phyloP scores from a whole-genome alignment of 2,888 invertebrate species.

The Drosophila anomalata region DNA sequence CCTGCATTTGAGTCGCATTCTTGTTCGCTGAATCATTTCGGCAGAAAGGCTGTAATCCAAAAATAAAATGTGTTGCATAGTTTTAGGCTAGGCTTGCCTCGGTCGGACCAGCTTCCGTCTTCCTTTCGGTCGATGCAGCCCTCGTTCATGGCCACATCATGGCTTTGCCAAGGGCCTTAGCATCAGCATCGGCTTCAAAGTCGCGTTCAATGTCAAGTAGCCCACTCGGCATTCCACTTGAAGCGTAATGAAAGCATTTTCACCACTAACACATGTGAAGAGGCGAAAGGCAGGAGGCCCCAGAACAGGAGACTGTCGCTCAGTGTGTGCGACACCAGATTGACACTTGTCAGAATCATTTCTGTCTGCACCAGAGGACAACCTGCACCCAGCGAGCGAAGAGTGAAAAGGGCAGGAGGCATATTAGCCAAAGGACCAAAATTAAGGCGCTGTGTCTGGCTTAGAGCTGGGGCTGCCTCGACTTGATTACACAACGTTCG shows the following conservation, averaged over 20 bases:
- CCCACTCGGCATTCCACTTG: constrained; percentile 75
- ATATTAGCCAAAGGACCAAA: constrained; percentile 29
- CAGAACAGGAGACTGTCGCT: constrained; percentile 29
- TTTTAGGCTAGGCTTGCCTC: constrained; percentile 61
- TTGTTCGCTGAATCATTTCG: constrained; percentile 42
- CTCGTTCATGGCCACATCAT: constrained; percentile 54
- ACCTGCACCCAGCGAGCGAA: neutral
- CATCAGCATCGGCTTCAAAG: constrained; percentile 47
- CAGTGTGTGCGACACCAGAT: constrained; percentile 52
- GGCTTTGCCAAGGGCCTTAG: constrained; percentile 23
- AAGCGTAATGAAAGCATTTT: constrained; percentile 77
- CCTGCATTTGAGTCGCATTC: constrained; percentile 54
- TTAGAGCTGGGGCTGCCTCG: neutral
- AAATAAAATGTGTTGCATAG: constrained; percentile 56
- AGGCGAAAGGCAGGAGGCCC: neutral
- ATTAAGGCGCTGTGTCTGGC: constrained; percentile 11
- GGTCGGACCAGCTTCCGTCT: neutral
- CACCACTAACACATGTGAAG: constrained; percentile 56
- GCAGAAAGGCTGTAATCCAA: neutral
- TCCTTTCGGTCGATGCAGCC: constrained; percentile 4
- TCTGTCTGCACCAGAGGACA: constrained; percentile 13
- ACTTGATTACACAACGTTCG: constrained; percentile 34
- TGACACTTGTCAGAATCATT: constrained; percentile 68
- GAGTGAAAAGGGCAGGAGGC: neutral
- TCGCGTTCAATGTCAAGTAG: constrained; percentile 59